Evolutionary conservation across 1,140 invertebrate species (phyloP).

Genomic region (Cydia splendana): DNA sequence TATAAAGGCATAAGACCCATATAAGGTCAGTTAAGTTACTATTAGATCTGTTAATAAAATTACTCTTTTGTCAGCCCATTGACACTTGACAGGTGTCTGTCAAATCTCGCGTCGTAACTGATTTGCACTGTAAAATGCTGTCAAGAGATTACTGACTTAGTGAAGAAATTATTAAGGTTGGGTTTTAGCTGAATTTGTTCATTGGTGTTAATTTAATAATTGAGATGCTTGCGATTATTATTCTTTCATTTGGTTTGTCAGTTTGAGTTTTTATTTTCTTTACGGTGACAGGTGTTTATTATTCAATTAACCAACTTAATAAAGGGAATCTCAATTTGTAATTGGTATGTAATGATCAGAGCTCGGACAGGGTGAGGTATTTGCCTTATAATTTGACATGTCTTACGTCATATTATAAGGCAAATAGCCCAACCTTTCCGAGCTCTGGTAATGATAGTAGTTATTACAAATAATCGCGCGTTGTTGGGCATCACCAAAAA

Average conservation of each 20-base stretch:
- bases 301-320: no score
- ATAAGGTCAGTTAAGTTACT: neutral
- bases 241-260: neutral
- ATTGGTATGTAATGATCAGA: no score
- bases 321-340: no score
- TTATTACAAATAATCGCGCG: no score
- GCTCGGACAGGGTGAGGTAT: no score
- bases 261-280: neutral
- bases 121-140: neutral
- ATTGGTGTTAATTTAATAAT: neutral
- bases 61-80: neutral
- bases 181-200: neutral
- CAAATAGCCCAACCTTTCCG: no score
- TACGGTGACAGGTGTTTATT: neutral
- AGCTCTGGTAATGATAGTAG: no score
- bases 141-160: neutral
- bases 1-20: no score
- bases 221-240: neutral
- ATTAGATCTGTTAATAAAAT: neutral
- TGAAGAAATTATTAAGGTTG: neutral
- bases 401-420: no score
- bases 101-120: slow-evolving; percentile 16
- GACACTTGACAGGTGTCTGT: slow-evolving; percentile 20
- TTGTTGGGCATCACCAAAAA: no score
- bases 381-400: no score